These are phyloP conservation scores for Crenuchus spilurus DNA, from an alignment of 2,797 vertebrate genomes.

Conservation along the genomic window DNA sequence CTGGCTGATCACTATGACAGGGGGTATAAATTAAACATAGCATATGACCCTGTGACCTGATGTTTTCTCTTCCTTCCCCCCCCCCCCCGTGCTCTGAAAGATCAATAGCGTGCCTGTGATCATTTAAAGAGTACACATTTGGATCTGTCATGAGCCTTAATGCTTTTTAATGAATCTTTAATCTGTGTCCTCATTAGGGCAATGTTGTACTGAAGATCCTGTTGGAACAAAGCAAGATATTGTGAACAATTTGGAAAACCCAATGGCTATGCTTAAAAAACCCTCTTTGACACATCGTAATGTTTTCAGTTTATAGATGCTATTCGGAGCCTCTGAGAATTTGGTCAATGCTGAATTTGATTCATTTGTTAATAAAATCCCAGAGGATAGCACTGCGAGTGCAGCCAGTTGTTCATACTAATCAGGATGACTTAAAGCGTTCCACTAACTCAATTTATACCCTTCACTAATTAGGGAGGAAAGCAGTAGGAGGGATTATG, in stretches of 20 bases:
- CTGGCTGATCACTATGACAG: slow-evolving; percentile 50
- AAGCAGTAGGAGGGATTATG: slow-evolving; percentile 75
- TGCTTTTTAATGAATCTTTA: slow-evolving; percentile 37
- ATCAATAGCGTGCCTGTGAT: slow-evolving; percentile 36
- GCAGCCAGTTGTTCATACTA: slow-evolving; percentile 64
- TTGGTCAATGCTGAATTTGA: slow-evolving; percentile 56
- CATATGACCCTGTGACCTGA: slow-evolving; percentile 65
- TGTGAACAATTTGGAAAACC: neutral
- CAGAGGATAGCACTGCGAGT: slow-evolving; percentile 65
- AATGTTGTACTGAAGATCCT: neutral
- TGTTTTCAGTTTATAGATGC: neutral
- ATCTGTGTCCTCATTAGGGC: slow-evolving; percentile 1
- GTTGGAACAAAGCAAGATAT: neutral
- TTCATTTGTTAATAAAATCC: slow-evolving; percentile 66
- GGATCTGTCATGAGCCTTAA: slow-evolving; percentile 7
- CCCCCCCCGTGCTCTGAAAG: neutral
- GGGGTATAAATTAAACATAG: slow-evolving; percentile 64
- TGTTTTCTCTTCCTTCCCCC: too few relatives aligned
- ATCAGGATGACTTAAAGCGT: slow-evolving; percentile 79
- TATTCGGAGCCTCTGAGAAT: neutral
- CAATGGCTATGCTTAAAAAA: neutral
- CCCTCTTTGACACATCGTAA: neutral
- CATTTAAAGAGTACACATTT: slow-evolving; percentile 13
- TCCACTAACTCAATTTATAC: slow-evolving; percentile 73
- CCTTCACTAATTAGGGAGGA: slow-evolving; percentile 78